Evolutionary conservation across 2,888 invertebrate genomes (phyloP).

Genomic region (Chirona hameri): DNA sequence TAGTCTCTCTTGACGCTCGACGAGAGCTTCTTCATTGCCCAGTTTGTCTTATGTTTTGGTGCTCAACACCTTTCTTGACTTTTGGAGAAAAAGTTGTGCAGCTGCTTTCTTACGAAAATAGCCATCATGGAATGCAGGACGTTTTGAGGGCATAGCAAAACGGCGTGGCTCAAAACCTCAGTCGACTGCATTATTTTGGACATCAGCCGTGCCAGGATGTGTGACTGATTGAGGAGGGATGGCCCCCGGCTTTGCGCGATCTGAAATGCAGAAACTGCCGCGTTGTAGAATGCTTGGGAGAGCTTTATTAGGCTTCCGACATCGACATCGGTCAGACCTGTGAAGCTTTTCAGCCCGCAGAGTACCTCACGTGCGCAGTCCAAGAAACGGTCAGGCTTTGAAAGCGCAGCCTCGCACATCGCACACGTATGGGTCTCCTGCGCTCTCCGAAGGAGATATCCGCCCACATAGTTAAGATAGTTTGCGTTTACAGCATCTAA

Average conservation of each 20-base stretch:
- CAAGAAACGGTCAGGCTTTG: background rate
- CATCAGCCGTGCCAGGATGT: background rate
- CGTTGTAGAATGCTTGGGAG: background rate
- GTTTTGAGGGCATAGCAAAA: background rate
- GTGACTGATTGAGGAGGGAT: background rate
- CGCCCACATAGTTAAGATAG: background rate
- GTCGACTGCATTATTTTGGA: background rate
- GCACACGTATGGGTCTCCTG: background rate
- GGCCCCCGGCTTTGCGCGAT: background rate
- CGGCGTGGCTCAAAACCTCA: background rate
- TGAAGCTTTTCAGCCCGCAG: background rate
- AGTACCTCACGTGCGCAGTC: background rate
- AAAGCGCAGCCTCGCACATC: background rate
- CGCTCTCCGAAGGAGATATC: background rate
- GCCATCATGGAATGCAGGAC: background rate
- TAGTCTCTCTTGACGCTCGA: no score
- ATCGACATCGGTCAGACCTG: background rate
- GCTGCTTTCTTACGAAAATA: background rate
- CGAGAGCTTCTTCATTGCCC: no score
- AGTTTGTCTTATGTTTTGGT: no score
- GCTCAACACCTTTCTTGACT: no score
- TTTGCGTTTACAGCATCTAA: background rate
- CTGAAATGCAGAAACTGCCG: background rate
- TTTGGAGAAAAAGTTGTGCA: background rate
- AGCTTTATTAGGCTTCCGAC: background rate